Conservation (phyloP, 2,888 invertebrate species). For the Leucophenga maculata region DNA sequence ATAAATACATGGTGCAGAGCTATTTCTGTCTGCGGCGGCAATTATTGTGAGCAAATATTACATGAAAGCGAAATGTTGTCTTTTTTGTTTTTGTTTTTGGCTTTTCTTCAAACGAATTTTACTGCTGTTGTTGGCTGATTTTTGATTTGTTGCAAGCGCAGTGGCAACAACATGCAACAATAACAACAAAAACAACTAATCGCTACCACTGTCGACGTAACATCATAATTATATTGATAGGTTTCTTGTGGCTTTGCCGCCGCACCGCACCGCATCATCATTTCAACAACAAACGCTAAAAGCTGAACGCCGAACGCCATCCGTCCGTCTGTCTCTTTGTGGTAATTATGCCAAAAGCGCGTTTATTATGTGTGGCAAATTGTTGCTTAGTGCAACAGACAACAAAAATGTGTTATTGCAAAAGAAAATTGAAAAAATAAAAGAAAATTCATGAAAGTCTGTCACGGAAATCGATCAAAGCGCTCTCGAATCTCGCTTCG, state of each 20-base stretch:
- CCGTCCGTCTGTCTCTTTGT: too few species aligned
- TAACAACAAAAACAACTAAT: not conserved
- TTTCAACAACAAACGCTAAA: too few species aligned
- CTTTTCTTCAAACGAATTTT: not conserved
- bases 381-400: not conserved
- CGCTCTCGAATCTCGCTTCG: too few species aligned
- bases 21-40: slow-evolving; percentile 40
- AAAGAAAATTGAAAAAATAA: too few species aligned
- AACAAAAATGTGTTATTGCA: not conserved
- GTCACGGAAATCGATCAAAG: too few species aligned
- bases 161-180: slow-evolving; percentile 2
- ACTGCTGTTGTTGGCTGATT: slow-evolving; percentile 1
- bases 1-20: slow-evolving; percentile 3
- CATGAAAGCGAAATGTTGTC: slow-evolving; percentile 45
- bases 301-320: too few species aligned
- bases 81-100: not conserved
- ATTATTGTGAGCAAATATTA: slow-evolving; percentile 61
- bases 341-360: slow-evolving; percentile 25
- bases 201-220: slow-evolving; percentile 9
- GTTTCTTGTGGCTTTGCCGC: not conserved
- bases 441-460: too few species aligned
- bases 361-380: slow-evolving; percentile 17
- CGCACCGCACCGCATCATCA: too few species aligned
- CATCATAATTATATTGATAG: slow-evolving; percentile 15
- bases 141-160: slow-evolving; percentile 5